Evolutionary conservation across 2,797 vertebrate species (phyloP).

Genomic region (Microctenopoma steveboyesi): DNA sequence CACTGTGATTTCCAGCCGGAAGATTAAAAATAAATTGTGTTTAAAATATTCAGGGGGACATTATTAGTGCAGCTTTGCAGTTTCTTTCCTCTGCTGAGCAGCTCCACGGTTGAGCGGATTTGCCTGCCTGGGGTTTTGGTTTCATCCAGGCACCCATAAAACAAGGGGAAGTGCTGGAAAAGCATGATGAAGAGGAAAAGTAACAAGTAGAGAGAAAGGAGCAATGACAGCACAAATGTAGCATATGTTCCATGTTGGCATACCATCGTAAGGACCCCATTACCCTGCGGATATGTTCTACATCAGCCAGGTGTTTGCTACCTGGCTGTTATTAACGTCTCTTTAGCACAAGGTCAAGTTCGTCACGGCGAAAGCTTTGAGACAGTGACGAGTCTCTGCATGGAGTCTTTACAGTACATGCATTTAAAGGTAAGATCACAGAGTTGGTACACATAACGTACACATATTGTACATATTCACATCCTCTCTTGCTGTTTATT

Average conservation of each 20-base stretch:
- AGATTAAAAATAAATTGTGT: constrained; percentile 84
- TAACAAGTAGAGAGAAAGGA: constrained; percentile 18
- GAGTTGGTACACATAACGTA: not conserved
- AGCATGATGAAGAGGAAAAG: constrained; percentile 20
- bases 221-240: not conserved
- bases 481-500: too few relatives aligned
- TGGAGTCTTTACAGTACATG: not conserved
- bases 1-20: constrained; percentile 77
- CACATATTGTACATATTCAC: not conserved
- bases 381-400: not conserved
- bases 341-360: not conserved
- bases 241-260: too few relatives aligned
- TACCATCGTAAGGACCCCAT: not conserved
- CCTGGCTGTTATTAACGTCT: not conserved
- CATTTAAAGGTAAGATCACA: not conserved
- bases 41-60: constrained; percentile 82
- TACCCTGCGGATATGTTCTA: constrained; percentile 11
- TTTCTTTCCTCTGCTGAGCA: constrained; percentile 59
- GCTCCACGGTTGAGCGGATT: constrained; percentile 58
- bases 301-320: not conserved
- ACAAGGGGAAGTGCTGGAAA: not conserved
- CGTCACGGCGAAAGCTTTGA: not conserved
- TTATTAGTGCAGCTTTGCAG: constrained; percentile 76
- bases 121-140: constrained; percentile 49
- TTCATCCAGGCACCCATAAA: constrained; percentile 45